phyloP scores from a whole-genome alignment of 2,888 invertebrate genomes.

The Parnassius orleans region DNA sequence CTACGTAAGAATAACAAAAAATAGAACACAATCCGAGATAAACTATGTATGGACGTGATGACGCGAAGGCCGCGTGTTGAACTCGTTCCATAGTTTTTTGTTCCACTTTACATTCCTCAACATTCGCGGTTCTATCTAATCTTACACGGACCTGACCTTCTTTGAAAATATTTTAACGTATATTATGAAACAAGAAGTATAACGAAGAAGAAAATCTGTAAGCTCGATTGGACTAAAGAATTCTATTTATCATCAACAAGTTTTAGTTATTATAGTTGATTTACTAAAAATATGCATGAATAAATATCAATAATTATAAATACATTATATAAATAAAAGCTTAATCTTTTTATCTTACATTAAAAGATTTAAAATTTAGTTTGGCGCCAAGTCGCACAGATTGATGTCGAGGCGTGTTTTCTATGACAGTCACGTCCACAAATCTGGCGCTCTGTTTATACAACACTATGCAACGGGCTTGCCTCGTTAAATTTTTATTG shows the following conservation, averaged over 20 bases:
- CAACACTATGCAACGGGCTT: constrained; percentile 60
- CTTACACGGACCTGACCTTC: not conserved
- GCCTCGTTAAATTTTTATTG: constrained; percentile 81
- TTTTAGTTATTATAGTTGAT: no score
- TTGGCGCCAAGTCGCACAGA: constrained; percentile 43
- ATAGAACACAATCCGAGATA: constrained; percentile 7
- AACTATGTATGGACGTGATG: constrained; percentile 2
- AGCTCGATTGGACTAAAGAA: no score
- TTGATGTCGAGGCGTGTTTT: constrained; percentile 65
- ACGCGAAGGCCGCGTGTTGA: not conserved
- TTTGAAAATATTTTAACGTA: not conserved
- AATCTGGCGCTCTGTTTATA: constrained; percentile 68
- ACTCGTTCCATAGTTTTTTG: constrained; percentile 2
- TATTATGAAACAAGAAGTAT: no score
- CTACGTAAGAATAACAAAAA: constrained; percentile 5
- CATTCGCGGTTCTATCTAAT: not conserved
- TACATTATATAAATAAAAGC: no score
- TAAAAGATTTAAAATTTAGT: constrained; percentile 20
- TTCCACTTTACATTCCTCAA: not conserved
- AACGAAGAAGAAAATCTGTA: no score
- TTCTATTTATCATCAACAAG: no score
- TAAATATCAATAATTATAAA: no score
- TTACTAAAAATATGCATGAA: no score
- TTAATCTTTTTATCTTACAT: no score
- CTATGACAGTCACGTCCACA: constrained; percentile 75